phyloP scores from a whole-genome alignment of 2,888 invertebrate genomes.

The Pyrrhosoma nymphula region DNA sequence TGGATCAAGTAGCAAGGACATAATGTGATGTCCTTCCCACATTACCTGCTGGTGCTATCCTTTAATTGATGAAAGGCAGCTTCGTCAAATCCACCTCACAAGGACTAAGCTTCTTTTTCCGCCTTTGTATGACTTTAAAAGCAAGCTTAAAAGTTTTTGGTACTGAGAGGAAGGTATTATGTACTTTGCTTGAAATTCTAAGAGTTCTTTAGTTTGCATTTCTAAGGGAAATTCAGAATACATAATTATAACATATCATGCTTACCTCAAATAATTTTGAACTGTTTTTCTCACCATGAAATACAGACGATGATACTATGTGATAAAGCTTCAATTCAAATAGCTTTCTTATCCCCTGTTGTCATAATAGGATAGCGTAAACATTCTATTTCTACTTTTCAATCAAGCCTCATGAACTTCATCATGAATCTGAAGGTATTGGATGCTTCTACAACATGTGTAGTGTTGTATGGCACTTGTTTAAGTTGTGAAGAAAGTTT shows the following conservation, averaged over 20 bases:
- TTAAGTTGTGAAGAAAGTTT: not conserved
- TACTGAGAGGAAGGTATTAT: conserved; percentile 40
- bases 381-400: not conserved
- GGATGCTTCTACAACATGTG: not conserved
- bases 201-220: conserved; percentile 41
- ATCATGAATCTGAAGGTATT: not conserved
- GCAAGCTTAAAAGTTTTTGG: not conserved
- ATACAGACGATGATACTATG: not conserved
- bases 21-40: not conserved
- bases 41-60: conserved; percentile 16
- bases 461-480: not conserved
- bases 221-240: conserved; percentile 15
- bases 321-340: not conserved
- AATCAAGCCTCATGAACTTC: not conserved
- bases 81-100: conserved; percentile 19
- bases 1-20: not conserved
- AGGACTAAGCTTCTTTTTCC: conserved; percentile 43
- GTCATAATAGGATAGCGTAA: not conserved
- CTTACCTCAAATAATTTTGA: not conserved
- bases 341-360: not conserved
- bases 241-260: conserved; percentile 46
- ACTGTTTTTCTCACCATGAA: not conserved
- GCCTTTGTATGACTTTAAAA: conserved; percentile 50
- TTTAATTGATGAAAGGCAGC: conserved; percentile 9
- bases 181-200: conserved; percentile 9